Evolutionary conservation across 2,888 invertebrate genomes (phyloP).

Genomic region (Aphrophora alni): DNA sequence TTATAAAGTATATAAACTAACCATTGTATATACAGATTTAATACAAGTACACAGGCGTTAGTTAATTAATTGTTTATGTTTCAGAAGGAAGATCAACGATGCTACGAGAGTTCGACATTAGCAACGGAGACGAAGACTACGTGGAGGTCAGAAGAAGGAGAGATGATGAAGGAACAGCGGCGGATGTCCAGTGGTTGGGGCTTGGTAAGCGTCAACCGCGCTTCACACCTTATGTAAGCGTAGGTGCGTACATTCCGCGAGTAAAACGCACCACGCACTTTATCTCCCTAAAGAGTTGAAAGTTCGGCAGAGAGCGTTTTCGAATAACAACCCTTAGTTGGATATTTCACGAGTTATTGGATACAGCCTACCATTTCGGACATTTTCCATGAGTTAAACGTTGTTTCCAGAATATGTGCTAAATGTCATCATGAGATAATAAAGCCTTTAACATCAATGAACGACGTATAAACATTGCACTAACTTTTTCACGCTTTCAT

Average conservation of each 20-base stretch:
- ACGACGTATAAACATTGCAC: too few species aligned
- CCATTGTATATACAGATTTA: too few species aligned
- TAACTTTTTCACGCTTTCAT: too few species aligned
- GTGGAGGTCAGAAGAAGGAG: conserved; percentile 10
- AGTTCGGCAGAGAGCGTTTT: background rate
- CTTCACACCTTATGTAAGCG: conserved; percentile 53
- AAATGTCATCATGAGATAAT: too few species aligned
- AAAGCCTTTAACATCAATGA: too few species aligned
- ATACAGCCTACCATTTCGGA: too few species aligned
- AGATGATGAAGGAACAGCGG: conserved; percentile 39
- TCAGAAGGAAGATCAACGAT: conserved; percentile 30
- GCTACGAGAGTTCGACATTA: conserved; percentile 23
- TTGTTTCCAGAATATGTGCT: too few species aligned
- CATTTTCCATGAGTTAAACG: too few species aligned
- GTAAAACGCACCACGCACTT: conserved; percentile 34
- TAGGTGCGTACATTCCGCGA: conserved; percentile 50
- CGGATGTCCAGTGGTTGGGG: conserved; percentile 52
- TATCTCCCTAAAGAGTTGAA: background rate
- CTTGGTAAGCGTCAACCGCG: conserved; percentile 48
- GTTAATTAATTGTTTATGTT: too few species aligned
- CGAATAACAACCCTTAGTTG: background rate
- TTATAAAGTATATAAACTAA: too few species aligned
- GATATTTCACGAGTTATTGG: too few species aligned
- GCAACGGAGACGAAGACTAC: conserved; percentile 25
- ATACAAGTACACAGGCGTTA: too few species aligned